phyloP scores from a whole-genome alignment of 2,888 invertebrate species.

The Stegana nigrithorax region DNA sequence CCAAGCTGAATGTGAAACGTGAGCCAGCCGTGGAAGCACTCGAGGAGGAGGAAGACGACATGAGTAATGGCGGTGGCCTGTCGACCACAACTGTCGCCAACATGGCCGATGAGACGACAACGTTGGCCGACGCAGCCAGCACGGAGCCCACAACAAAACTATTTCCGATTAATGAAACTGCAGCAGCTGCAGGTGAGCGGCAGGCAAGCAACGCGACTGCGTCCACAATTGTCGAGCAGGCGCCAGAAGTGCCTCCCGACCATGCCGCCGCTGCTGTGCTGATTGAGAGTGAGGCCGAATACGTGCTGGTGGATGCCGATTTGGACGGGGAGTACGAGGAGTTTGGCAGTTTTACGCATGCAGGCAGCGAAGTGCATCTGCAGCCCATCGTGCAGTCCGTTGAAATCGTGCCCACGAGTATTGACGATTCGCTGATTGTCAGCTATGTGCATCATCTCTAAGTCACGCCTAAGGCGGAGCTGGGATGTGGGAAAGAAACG shows the following conservation, averaged over 20 bases:
- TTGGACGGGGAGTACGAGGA: conserved; percentile 39
- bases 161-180: conserved; percentile 48
- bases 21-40: conserved; percentile 13
- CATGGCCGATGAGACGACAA: conserved; percentile 25
- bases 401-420: conserved; percentile 59
- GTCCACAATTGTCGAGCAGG: conserved; percentile 45
- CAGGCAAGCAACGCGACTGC: conserved; percentile 38
- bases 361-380: conserved; percentile 55
- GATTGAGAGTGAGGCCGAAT: conserved; percentile 53
- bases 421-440: conserved; percentile 57
- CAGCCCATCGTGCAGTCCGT: conserved; percentile 63
- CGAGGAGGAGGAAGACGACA: conserved; percentile 22
- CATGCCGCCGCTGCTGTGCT: conserved; percentile 46
- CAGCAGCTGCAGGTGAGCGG: conserved; percentile 17
- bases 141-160: conserved; percentile 38
- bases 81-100: too few relatives aligned
- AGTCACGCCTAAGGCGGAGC: conserved; percentile 20
- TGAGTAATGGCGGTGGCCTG: too few relatives aligned
- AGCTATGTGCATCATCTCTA: conserved; percentile 55
- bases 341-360: conserved; percentile 57
- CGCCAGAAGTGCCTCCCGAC: conserved; percentile 39
- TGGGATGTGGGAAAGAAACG: background rate
- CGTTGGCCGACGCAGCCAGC: too few relatives aligned
- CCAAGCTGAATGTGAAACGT: conserved; percentile 32
- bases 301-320: conserved; percentile 50